Conservation (phyloP, 1,140 invertebrate species). For the Yoshiicerus persimilis region DNA sequence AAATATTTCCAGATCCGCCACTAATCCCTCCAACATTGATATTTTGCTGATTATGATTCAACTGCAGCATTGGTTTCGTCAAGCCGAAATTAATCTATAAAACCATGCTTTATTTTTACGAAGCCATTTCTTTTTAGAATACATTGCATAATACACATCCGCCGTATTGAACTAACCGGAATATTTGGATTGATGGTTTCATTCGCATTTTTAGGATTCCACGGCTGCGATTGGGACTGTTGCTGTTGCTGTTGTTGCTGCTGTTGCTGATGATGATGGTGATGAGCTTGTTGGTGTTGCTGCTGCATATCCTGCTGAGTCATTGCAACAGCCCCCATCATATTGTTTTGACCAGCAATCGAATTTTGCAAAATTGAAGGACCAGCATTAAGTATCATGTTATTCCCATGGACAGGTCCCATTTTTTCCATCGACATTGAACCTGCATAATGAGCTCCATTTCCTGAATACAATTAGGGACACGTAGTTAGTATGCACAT, state of each 20-base stretch:
- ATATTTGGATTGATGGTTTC: slow-evolving; percentile 44
- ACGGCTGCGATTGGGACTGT: slow-evolving; percentile 47
- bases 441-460: not conserved
- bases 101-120: not conserved
- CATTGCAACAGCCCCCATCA: not conserved
- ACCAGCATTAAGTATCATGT: not conserved
- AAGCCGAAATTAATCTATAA: slow-evolving; percentile 45
- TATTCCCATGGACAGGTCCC: not conserved
- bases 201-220: slow-evolving; percentile 48
- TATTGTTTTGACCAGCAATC: not conserved
- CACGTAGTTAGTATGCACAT: not conserved
- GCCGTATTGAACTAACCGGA: slow-evolving; percentile 36
- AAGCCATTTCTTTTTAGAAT: not conserved
- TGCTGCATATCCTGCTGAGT: slow-evolving; percentile 12
- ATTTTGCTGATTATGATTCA: not conserved
- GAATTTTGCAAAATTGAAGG: not conserved
- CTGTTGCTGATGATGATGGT: slow-evolving; percentile 18
- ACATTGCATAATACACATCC: not conserved
- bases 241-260: slow-evolving; percentile 20
- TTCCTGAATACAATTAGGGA: not conserved
- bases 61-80: slow-evolving; percentile 36
- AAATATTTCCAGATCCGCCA: slow-evolving; percentile 37
- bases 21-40: not conserved
- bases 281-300: slow-evolving; percentile 13
- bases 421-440: not conserved